Percentiles rank a stretch among this genome's conserved stretches.
phyloP scores from a whole-genome alignment of 2,888 invertebrate species.

The Arrhopalites spinosus region DNA sequence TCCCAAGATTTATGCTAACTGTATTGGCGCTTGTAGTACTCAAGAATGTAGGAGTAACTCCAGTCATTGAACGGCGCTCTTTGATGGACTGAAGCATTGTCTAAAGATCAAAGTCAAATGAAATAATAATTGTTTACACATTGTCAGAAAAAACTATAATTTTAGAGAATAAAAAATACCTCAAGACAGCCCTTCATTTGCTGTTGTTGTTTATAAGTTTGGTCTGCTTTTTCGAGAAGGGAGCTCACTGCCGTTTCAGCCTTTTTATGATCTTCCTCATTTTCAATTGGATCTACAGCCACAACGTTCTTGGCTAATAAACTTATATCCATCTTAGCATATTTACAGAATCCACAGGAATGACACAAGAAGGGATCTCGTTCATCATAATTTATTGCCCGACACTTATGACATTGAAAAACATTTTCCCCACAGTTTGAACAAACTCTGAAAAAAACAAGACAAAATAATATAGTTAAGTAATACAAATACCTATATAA shows the following conservation, averaged over 20 bases:
- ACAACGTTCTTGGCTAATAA: slow-evolving; percentile 62
- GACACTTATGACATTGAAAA: slow-evolving; percentile 98
- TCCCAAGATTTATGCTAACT: slow-evolving; percentile 12
- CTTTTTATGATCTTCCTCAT: slow-evolving; percentile 94
- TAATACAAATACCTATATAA: too few relatives aligned
- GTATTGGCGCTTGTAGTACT: slow-evolving; percentile 1
- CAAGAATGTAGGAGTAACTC: slow-evolving; percentile 40
- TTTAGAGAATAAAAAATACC: slow-evolving; percentile 59
- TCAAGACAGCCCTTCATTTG: slow-evolving; percentile 89
- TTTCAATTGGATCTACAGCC: slow-evolving; percentile 96
- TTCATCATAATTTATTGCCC: slow-evolving; percentile 98
- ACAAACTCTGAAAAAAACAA: slow-evolving; percentile 68
- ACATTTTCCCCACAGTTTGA: slow-evolving; percentile 98
- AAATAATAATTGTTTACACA: neutral
- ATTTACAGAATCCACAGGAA: slow-evolving; percentile 98
- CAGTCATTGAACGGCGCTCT: slow-evolving; percentile 55
- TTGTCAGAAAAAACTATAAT: too few relatives aligned
- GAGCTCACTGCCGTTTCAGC: slow-evolving; percentile 89
- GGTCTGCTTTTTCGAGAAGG: slow-evolving; percentile 90
- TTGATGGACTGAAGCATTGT: slow-evolving; percentile 56
- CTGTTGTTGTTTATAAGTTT: slow-evolving; percentile 88
- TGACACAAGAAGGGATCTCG: slow-evolving; percentile 99
- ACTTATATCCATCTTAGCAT: slow-evolving; percentile 95
- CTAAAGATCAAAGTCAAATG: slow-evolving; percentile 16
- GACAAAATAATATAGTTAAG: too few relatives aligned